phyloP scores from a whole-genome alignment of 2,888 invertebrate genomes.

The Ennomos erosarius region DNA sequence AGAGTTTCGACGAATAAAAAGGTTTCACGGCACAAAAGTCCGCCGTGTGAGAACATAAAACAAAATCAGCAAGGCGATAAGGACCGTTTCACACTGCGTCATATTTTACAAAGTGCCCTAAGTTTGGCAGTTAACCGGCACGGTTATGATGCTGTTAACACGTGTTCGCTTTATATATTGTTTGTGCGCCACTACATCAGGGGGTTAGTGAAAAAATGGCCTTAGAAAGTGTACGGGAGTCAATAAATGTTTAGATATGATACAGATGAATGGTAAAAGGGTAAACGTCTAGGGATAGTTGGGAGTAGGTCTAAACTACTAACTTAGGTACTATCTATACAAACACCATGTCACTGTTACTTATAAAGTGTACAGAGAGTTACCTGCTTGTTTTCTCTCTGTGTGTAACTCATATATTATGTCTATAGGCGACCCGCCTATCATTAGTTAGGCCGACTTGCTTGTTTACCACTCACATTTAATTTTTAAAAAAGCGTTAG shows the following conservation, averaged over 20 bases:
- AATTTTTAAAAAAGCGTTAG: too few species aligned
- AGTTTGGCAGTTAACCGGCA: constrained; percentile 81
- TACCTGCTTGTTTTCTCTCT: too few species aligned
- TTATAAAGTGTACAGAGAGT: too few species aligned
- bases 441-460: too few species aligned
- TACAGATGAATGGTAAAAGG: constrained; percentile 27
- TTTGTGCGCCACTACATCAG: constrained; percentile 72
- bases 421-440: too few species aligned
- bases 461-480: too few species aligned
- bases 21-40: constrained; percentile 25
- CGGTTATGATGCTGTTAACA: constrained; percentile 82
- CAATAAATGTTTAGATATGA: constrained; percentile 31
- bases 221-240: constrained; percentile 47
- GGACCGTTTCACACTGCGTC: constrained; percentile 73
- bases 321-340: too few species aligned
- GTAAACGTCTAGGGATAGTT: constrained; percentile 10
- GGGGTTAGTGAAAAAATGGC: constrained; percentile 55
- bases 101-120: constrained; percentile 83
- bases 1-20: constrained; percentile 20
- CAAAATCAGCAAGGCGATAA: constrained; percentile 70
- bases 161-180: constrained; percentile 78
- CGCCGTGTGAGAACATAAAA: constrained; percentile 47
- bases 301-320: too few species aligned
- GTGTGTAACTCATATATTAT: too few species aligned
- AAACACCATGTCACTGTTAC: too few species aligned